Evolutionary conservation across 2,888 invertebrate genomes (phyloP).

Genomic region (Napeogenes sylphis): DNA sequence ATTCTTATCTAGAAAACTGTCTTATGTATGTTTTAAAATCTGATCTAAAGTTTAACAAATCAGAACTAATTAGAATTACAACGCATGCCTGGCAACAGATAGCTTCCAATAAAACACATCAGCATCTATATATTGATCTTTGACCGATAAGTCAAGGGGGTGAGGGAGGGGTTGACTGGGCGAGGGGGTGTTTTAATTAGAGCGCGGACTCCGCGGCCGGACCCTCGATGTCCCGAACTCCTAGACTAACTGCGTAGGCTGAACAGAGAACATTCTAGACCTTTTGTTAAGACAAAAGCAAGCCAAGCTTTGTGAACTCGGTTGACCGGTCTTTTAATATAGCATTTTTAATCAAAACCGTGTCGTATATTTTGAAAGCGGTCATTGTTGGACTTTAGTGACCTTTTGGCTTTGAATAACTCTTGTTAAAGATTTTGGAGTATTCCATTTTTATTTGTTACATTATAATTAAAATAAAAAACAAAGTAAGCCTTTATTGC

Average conservation of each 20-base stretch:
- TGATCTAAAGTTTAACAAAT: too few relatives aligned
- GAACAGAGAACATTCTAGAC: conserved; percentile 21
- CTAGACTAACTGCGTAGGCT: conserved; percentile 27
- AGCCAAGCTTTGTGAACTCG: conserved; percentile 32
- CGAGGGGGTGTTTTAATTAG: conserved; percentile 69
- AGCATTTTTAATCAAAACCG: conserved; percentile 31
- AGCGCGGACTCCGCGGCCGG: conserved; percentile 63
- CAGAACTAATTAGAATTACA: too few relatives aligned
- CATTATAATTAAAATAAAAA: too few relatives aligned
- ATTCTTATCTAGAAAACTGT: too few relatives aligned
- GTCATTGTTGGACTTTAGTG: conserved; percentile 15
- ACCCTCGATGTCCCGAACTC: conserved; percentile 43
- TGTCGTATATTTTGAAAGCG: conserved; percentile 24
- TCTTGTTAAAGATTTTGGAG: background rate
- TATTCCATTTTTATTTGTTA: background rate
- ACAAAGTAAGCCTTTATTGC: too few relatives aligned
- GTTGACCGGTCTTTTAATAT: conserved; percentile 34
- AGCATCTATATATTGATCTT: conserved; percentile 15
- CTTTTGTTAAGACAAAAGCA: conserved; percentile 35
- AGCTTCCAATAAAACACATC: background rate
- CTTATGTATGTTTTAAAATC: too few relatives aligned
- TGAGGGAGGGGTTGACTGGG: conserved; percentile 44
- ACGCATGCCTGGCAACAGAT: background rate
- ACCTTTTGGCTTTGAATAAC: conserved; percentile 14
- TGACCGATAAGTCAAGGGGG: conserved; percentile 28